Conservation (phyloP, 2,888 invertebrate species). For the Ischnura elegans region DNA sequence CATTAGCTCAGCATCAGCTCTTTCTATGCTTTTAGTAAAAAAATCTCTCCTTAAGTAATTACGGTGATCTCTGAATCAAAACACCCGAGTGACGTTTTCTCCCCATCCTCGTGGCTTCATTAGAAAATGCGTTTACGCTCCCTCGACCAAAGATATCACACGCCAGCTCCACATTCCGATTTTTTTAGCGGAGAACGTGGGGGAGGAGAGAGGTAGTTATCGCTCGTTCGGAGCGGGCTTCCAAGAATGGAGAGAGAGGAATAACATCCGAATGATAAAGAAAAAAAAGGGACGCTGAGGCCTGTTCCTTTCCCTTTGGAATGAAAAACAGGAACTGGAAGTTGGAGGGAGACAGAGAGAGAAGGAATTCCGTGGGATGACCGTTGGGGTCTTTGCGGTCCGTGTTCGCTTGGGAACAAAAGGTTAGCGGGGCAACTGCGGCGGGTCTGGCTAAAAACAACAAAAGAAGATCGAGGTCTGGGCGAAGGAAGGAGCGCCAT, state of each 20-base stretch:
- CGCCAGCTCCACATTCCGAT: background rate
- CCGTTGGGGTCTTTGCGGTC: background rate
- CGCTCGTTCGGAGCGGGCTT: background rate
- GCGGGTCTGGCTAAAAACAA: background rate
- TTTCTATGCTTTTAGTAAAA: no score
- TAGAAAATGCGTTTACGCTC: background rate
- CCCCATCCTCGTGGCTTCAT: background rate
- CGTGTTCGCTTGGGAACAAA: background rate
- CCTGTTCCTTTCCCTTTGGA: background rate
- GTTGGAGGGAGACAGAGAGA: background rate
- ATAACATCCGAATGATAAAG: background rate
- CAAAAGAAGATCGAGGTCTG: background rate
- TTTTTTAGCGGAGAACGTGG: background rate
- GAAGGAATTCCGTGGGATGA: background rate
- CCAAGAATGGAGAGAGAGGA: background rate
- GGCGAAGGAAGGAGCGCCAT: background rate
- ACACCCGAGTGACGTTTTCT: no score
- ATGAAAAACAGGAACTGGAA: background rate
- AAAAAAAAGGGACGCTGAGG: background rate
- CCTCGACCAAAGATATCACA: background rate
- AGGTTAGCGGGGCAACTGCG: background rate
- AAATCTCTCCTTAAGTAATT: no score
- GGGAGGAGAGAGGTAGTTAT: background rate
- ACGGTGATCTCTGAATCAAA: no score
- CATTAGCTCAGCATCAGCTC: no score